Evolutionary conservation across 2,797 vertebrate species (phyloP).

Genomic region (Zalophus californianus): DNA sequence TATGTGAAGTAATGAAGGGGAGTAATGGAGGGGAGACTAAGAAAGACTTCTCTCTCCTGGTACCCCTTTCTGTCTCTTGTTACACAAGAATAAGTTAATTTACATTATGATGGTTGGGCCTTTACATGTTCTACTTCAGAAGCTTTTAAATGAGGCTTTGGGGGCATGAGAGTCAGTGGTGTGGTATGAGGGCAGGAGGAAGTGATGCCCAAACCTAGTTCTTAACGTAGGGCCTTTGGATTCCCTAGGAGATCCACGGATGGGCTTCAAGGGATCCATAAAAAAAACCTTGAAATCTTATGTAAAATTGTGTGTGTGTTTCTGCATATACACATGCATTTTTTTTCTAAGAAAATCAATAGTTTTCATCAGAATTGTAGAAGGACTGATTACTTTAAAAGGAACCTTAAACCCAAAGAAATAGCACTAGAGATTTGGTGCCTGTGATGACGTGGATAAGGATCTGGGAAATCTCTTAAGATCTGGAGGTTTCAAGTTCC

Average conservation of each 20-base stretch:
- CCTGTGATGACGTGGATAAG: not conserved
- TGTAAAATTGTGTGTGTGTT: conserved; percentile 13
- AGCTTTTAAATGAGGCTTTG: not conserved
- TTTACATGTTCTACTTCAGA: conserved; percentile 4
- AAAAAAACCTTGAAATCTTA: not conserved
- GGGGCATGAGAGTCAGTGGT: not conserved
- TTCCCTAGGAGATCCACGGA: not conserved
- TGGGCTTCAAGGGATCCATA: not conserved
- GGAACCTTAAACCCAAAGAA: not conserved
- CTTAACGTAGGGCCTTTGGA: not conserved
- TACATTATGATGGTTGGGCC: not conserved
- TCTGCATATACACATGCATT: not conserved
- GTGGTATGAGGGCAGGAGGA: not conserved
- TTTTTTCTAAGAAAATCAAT: conserved; percentile 49
- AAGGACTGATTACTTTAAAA: not conserved
- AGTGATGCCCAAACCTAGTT: not conserved
- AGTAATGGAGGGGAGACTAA: not conserved
- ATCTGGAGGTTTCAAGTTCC: not conserved
- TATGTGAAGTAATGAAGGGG: not conserved
- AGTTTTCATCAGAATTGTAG: conserved; percentile 27
- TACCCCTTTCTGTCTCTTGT: not conserved
- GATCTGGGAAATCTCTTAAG: not conserved
- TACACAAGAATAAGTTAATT: conserved; percentile 34
- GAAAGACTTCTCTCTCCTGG: conserved; percentile 3
- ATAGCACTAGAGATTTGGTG: not conserved